Percentiles rank a stretch among this genome's conserved stretches.
Conservation (phyloP, 2,888 invertebrate genomes). For the Volucella zonaria region DNA sequence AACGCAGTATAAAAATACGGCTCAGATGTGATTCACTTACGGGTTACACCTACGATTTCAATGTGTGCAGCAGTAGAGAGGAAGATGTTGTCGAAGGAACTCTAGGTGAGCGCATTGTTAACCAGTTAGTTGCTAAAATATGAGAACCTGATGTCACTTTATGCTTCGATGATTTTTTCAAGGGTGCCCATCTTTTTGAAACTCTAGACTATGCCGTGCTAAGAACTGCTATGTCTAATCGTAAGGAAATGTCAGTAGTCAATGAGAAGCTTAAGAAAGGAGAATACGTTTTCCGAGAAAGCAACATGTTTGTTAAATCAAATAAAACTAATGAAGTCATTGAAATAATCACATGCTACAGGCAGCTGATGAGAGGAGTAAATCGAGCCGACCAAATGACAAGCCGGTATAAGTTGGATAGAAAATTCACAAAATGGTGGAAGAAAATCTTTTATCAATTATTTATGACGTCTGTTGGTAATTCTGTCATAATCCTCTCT, state of each 20-base stretch:
- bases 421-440: too few relatives aligned
- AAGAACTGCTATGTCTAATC: not conserved
- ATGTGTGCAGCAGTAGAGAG: conserved; percentile 26
- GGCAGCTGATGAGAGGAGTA: too few relatives aligned
- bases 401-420: too few relatives aligned
- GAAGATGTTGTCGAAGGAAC: not conserved
- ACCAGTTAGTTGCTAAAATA: not conserved
- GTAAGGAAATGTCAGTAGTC: not conserved
- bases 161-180: not conserved
- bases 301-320: conserved; percentile 1
- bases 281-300: not conserved
- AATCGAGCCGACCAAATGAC: too few relatives aligned
- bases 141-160: not conserved
- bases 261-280: not conserved
- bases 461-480: too few relatives aligned
- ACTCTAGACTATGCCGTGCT: not conserved
- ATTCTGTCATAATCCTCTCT: too few relatives aligned
- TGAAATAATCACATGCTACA: too few relatives aligned
- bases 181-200: not conserved
- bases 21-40: conserved; percentile 15
- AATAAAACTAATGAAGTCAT: not conserved
- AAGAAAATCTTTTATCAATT: too few relatives aligned
- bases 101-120: not conserved
- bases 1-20: conserved; percentile 26
- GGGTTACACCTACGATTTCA: conserved; percentile 28